Percentiles rank a stretch among this genome's conserved stretches.
These are phyloP conservation scores for Brachionus rotundiformis DNA, from an alignment of 1,140 invertebrate species.

Conservation along the genomic window DNA sequence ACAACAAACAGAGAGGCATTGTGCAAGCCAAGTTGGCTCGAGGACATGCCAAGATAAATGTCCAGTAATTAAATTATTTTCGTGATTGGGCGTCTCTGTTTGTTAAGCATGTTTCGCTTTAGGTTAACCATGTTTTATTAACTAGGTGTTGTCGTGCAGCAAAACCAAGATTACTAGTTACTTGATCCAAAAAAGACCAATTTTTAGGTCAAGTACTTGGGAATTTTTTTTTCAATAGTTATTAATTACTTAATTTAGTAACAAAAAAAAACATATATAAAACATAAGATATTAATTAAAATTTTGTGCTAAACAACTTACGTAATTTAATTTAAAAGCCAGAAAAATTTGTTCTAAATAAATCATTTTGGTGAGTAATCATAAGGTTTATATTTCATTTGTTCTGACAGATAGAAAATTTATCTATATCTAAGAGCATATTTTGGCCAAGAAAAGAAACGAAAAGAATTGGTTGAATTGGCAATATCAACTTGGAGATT, in stretches of 20 bases:
- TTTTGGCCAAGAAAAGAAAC: neutral
- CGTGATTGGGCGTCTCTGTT: neutral
- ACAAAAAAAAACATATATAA: neutral
- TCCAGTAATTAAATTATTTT: neutral
- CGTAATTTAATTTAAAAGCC: slow-evolving; percentile 10
- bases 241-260: neutral
- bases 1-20: neutral
- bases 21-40: neutral
- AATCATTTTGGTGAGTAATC: neutral
- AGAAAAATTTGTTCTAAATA: neutral
- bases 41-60: neutral
- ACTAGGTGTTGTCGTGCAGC: neutral
- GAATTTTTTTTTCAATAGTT: neutral
- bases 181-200: neutral
- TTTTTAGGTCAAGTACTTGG: neutral
- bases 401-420: neutral
- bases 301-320: neutral
- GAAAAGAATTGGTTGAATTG: too few species aligned
- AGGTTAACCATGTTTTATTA: neutral
- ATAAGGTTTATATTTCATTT: neutral
- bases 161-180: too few species aligned
- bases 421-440: neutral
- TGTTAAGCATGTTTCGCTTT: neutral
- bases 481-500: neutral
- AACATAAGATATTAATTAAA: slow-evolving; percentile 17